Evolutionary conservation across 2,888 invertebrate species (phyloP).

Genomic region (Deroplatys truncata): DNA sequence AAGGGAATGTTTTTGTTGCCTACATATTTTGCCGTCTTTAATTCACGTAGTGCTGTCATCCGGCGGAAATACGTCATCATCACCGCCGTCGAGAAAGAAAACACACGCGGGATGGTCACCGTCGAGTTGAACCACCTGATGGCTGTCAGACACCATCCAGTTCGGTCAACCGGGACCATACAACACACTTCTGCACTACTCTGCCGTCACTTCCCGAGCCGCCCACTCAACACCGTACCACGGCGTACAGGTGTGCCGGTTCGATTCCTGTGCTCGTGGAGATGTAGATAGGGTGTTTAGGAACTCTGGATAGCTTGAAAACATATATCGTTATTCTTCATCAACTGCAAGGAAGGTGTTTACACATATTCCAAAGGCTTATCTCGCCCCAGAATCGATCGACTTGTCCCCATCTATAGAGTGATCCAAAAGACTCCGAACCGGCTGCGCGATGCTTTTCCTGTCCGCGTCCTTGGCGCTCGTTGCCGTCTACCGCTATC

Average conservation of each 20-base stretch:
- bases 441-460: no score
- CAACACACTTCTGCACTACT: neutral
- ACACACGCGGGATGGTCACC: neutral
- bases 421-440: no score
- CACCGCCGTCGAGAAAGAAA: neutral
- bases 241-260: neutral
- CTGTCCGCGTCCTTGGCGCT: no score
- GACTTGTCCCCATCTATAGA: no score
- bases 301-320: no score
- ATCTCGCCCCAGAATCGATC: no score
- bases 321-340: no score
- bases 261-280: neutral
- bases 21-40: neutral
- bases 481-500: no score
- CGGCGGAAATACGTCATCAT: constrained; percentile 4
- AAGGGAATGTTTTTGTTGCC: neutral
- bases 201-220: neutral
- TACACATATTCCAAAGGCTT: no score
- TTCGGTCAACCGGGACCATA: neutral
- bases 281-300: no score
- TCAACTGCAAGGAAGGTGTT: no score
- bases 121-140: neutral
- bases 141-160: neutral
- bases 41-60: neutral
- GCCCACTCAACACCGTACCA: neutral